Evolutionary conservation across 53 echinoderm and acorn worm species (phyloP).

Genomic region (Luidia sarsii): DNA sequence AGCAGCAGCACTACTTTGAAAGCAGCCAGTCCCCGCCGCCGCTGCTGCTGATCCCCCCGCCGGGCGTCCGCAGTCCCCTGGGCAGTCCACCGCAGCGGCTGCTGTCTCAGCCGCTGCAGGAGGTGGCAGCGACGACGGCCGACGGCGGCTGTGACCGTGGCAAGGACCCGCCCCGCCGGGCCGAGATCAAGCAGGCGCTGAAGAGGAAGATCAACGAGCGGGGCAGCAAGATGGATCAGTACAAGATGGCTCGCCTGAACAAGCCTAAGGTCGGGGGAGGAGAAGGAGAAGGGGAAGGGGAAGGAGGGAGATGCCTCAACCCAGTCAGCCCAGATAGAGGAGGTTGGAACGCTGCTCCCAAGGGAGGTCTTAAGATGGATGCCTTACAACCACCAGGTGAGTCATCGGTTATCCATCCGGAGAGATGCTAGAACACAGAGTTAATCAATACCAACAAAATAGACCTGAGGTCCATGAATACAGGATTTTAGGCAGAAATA

Average conservation of each 20-base stretch:
- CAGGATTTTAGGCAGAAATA: too few species aligned
- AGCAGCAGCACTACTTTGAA: slow-evolving; percentile 12
- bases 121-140: too few species aligned
- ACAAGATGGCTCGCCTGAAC: slow-evolving; percentile 33
- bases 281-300: not conserved
- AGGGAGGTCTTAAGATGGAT: slow-evolving; percentile 28
- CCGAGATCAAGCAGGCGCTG: slow-evolving; percentile 10
- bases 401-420: too few species aligned
- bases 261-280: not conserved
- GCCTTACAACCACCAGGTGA: slow-evolving; percentile 26
- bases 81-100: slow-evolving; percentile 20
- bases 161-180: slow-evolving; percentile 1
- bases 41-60: slow-evolving; percentile 4
- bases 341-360: not conserved
- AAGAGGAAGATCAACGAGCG: slow-evolving; percentile 58
- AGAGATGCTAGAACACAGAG: too few species aligned
- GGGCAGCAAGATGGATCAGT: not conserved
- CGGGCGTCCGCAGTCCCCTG: slow-evolving; percentile 4
- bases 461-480: too few species aligned
- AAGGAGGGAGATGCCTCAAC: too few species aligned
- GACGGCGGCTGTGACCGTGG: not conserved
- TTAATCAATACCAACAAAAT: too few species aligned
- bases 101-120: not conserved
- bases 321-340: not conserved
- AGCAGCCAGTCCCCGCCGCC: slow-evolving; percentile 41